Evolutionary conservation across 2,888 invertebrate genomes (phyloP), one percentile per base, ranked within the genome.

Genomic region (Cistogaster globosa): DNA sequence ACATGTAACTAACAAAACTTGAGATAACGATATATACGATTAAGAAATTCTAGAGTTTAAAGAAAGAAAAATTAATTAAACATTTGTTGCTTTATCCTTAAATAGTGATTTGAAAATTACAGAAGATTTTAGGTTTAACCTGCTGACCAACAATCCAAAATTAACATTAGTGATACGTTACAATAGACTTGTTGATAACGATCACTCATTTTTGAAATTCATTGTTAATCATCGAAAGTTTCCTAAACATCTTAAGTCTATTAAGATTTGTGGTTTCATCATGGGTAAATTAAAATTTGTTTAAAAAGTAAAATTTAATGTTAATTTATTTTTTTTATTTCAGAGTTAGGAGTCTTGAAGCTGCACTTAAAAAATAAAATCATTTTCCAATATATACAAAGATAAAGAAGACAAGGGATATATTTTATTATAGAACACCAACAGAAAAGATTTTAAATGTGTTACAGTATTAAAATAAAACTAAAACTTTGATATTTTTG

Each of bases 61-160:
- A 18, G 65, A 82, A 6, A 82, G 22, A 42, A 76, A 48, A 71
- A 63, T 76, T 0, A 82, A 42, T 45, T 62, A 77, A 32, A 42
- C 58, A 36, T 82, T 82, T 45, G 0, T 82, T 1, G 77, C 65
- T 67, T 18, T 82, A 20, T 76, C 82, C 9, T 42, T 82, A 9
- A 71, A 82, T 53, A 77, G 26, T 45, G 76, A 82, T 53, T 82
- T 82, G 16, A 82, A 77, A 65, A 71, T 82, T n/a, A 18, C 8
- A 12, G 71, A 76, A 53, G 76, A 82, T 22, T 82, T 82, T 71
- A 77, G 82, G 82, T 82, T 82, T 26, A 82, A 65, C 53, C 53
- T 82, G 8, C 18, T 82, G 12, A 57, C 16, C 0, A 71, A 65
- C n/a, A 82, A 82, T 71, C 63, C 76, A 5, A 76, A 65, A 53